phyloP scores from a whole-genome alignment of 2,113 vertebrate species.

The Heteronetta atricapilla region DNA sequence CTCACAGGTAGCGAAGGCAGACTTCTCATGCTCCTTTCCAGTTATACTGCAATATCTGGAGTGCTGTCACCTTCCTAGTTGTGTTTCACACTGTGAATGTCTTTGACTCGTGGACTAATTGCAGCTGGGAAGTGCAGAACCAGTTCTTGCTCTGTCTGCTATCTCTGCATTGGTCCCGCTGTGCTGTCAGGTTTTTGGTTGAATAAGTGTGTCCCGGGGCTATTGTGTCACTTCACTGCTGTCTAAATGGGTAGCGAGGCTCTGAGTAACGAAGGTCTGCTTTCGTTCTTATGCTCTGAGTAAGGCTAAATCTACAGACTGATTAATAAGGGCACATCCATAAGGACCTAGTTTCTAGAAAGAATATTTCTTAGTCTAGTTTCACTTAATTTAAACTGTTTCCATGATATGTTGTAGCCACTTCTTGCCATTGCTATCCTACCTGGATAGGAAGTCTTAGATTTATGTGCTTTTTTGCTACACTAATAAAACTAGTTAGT shows the following conservation, averaged over 20 bases:
- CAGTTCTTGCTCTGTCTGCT: background rate
- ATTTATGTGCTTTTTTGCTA: no score
- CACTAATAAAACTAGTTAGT: background rate
- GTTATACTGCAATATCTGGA: background rate
- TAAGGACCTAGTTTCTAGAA: background rate
- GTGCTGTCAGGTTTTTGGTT: fast-evolving
- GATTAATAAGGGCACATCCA: background rate
- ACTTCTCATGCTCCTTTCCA: background rate
- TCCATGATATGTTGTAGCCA: background rate
- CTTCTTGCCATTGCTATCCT: background rate
- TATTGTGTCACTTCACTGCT: background rate
- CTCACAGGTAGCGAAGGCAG: background rate
- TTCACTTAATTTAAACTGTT: background rate
- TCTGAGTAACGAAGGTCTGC: background rate
- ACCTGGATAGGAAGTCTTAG: background rate
- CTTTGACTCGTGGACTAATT: background rate
- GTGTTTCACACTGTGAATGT: background rate
- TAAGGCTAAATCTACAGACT: background rate
- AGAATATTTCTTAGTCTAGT: background rate
- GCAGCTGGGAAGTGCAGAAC: background rate
- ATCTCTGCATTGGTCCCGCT: background rate
- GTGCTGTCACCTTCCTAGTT: background rate
- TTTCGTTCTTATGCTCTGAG: background rate
- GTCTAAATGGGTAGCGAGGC: fast-evolving
- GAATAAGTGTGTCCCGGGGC: background rate